A percentile compares a stretch with the other conserved stretches of the same genome.
These are phyloP conservation scores for Toxotes chatareus DNA, from an alignment of 2,113 vertebrate genomes.

Conservation along the genomic window DNA sequence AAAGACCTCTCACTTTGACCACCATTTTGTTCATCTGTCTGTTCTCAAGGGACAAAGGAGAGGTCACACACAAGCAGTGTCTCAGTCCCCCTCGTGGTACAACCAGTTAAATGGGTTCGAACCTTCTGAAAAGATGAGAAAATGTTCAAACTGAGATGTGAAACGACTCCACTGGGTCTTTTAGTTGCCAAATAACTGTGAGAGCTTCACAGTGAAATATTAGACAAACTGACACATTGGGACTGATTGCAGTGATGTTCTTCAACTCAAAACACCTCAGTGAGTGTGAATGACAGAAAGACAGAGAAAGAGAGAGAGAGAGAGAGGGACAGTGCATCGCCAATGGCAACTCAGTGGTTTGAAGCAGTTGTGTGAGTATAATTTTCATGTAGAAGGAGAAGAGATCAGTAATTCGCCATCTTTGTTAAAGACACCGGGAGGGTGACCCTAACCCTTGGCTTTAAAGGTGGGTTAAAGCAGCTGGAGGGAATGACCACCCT, in stretches of 20 bases:
- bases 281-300: slow-evolving; percentile 1
- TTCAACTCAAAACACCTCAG: slow-evolving; percentile 25
- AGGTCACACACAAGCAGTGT: background rate
- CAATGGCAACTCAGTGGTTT: slow-evolving; percentile 61
- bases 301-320: background rate
- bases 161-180: background rate
- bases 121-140: background rate
- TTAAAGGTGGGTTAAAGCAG: slow-evolving; percentile 3
- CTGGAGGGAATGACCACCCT: background rate
- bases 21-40: background rate
- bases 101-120: background rate
- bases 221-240: background rate
- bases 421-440: background rate
- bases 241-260: slow-evolving; percentile 2
- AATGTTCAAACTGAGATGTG: slow-evolving; percentile 5
- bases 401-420: background rate
- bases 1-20: slow-evolving; percentile 17
- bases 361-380: background rate
- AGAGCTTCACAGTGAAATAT: background rate
- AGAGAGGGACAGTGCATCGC: slow-evolving; percentile 41
- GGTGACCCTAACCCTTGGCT: background rate
- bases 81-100: background rate
- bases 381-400: slow-evolving; percentile 18
- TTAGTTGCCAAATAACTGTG: background rate
- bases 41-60: slow-evolving; percentile 9